Percentiles rank a stretch among this genome's conserved stretches.
Conservation (phyloP, 2,113 vertebrate species). For the pig (Sus scrofa) region T2T-Sscrofa CM000823.6:36875501-36876000, state of each 20-base stretch:
- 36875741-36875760: constrained; percentile 12
- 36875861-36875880: background rate
- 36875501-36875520: background rate
- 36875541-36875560: background rate
- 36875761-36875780: constrained; percentile 14
- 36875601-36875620: constrained; percentile 25
- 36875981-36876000: background rate
- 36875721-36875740: constrained; percentile 55
- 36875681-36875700: background rate
- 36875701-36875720: constrained; percentile 32
- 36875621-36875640: background rate
- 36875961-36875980: background rate
- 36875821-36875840: background rate
- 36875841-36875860: background rate
- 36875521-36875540: background rate
- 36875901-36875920: background rate
- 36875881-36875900: background rate
- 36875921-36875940: background rate
- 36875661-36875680: constrained; percentile 25
- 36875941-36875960: background rate
- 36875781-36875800: background rate
- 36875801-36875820: background rate
- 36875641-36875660: constrained; percentile 36
- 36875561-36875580: background rate
- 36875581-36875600: background rate